Conservation (phyloP, 2,797 vertebrate genomes). For the Fistularia tabacaria region DNA sequence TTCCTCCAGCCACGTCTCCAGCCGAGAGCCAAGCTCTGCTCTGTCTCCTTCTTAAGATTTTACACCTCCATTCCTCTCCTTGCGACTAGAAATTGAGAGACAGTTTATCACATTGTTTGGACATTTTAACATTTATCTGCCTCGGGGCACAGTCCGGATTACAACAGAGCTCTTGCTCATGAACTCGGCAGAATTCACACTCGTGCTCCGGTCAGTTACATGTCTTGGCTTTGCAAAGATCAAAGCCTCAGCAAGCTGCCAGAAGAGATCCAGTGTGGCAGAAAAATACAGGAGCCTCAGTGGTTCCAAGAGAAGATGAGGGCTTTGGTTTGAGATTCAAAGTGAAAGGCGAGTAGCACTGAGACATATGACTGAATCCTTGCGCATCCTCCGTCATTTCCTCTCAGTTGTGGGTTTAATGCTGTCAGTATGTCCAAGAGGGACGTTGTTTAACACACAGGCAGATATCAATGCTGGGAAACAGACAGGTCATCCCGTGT, state of each 20-base stretch:
- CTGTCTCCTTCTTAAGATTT: conserved; percentile 18
- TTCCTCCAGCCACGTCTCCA: conserved; percentile 25
- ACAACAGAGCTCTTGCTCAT: conserved; percentile 18
- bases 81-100: conserved; percentile 31
- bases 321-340: conserved; percentile 38
- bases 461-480: conserved; percentile 23
- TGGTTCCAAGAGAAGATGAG: conserved; percentile 36
- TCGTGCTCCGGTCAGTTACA: conserved; percentile 27
- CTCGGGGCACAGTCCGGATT: conserved; percentile 40
- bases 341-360: conserved; percentile 33
- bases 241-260: conserved; percentile 39
- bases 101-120: conserved; percentile 52
- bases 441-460: conserved; percentile 24
- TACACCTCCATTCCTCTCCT: conserved; percentile 14
- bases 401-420: conserved; percentile 35
- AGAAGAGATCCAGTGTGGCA: conserved; percentile 33
- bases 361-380: conserved; percentile 35
- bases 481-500: conserved; percentile 23
- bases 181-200: conserved; percentile 21
- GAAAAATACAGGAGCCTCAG: conserved; percentile 20
- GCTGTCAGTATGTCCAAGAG: conserved; percentile 37
- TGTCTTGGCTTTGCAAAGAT: conserved; percentile 43
- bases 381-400: conserved; percentile 29
- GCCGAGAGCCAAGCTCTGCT: conserved; percentile 10
- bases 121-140: conserved; percentile 51